phyloP scores from a whole-genome alignment of 1,140 invertebrate genomes.

The Thaumatotibia leucotreta region DNA sequence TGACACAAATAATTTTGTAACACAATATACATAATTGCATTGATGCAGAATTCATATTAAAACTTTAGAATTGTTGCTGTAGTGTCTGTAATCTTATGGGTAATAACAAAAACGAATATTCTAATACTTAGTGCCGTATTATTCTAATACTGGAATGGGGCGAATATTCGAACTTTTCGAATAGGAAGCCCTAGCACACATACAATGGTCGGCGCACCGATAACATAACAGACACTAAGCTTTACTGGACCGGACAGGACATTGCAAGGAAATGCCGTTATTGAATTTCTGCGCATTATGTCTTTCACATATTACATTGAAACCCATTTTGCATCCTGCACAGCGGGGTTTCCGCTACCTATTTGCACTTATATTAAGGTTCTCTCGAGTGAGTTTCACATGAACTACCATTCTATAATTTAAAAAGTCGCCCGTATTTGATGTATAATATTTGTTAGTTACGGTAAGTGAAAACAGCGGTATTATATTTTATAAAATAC shows the following conservation, averaged over 20 bases:
- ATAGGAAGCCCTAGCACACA: not conserved
- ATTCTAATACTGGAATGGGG: no score
- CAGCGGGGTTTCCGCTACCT: not conserved
- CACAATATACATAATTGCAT: no score
- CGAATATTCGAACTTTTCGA: no score
- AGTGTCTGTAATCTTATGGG: no score
- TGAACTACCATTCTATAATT: not conserved
- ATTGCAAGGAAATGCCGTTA: not conserved
- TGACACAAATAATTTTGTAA: no score
- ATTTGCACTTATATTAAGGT: conserved; percentile 1
- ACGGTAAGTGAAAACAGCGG: no score
- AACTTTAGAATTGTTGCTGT: no score
- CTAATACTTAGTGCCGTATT: no score
- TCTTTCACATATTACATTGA: not conserved
- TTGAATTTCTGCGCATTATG: conserved; percentile 2
- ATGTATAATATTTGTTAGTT: no score
- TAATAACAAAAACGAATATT: no score
- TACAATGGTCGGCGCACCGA: not conserved
- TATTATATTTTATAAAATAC: no score
- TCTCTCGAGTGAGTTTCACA: not conserved
- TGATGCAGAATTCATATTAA: no score
- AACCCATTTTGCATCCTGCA: not conserved
- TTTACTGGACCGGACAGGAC: not conserved
- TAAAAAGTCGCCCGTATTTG: not conserved
- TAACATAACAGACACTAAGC: not conserved